Percentiles rank a stretch among this genome's conserved stretches.
Conservation (phyloP, 2,797 vertebrate species). For the Cyclura pinguis region DNA sequence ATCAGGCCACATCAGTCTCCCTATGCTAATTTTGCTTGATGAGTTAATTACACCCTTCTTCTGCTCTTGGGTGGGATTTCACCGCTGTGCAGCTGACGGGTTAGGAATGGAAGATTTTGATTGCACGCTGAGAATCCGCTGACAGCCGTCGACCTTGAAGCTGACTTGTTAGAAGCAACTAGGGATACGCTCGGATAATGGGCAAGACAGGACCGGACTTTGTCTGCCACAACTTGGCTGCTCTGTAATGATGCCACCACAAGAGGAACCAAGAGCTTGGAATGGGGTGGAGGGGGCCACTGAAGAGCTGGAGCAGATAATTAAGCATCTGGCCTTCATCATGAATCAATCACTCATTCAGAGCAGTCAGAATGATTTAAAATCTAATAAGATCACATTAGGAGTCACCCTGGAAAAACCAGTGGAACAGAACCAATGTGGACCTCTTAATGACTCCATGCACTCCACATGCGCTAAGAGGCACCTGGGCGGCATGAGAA, state of each 20-base stretch:
- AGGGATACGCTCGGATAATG: rapidly evolving
- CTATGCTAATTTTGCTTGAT: constrained; percentile 9
- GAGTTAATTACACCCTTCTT: constrained; percentile 63
- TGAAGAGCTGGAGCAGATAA: constrained; percentile 48
- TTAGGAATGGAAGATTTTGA: constrained; percentile 39
- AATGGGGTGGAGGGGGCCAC: constrained; percentile 7
- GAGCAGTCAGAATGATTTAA: constrained; percentile 9
- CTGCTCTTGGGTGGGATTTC: constrained; percentile 26
- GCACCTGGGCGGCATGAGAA: rapidly evolving
- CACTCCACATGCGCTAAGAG: not conserved
- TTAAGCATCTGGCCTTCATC: constrained; percentile 58
- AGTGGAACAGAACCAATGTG: not conserved
- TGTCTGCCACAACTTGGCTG: not conserved
- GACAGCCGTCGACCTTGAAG: constrained; percentile 32
- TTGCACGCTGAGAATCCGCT: not conserved
- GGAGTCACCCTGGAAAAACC: constrained; percentile 15
- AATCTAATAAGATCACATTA: constrained; percentile 17
- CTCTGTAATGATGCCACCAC: constrained; percentile 12
- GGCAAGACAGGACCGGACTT: constrained; percentile 32
- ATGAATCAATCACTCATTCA: constrained; percentile 17
- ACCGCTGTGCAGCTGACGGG: not conserved
- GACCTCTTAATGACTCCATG: not conserved
- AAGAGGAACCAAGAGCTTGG: constrained; percentile 14
- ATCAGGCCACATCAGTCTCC: not conserved
- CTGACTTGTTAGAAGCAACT: constrained; percentile 19